phyloP scores from a whole-genome alignment of 2,888 invertebrate genomes.

The Petrolisthes cinctipes region DNA sequence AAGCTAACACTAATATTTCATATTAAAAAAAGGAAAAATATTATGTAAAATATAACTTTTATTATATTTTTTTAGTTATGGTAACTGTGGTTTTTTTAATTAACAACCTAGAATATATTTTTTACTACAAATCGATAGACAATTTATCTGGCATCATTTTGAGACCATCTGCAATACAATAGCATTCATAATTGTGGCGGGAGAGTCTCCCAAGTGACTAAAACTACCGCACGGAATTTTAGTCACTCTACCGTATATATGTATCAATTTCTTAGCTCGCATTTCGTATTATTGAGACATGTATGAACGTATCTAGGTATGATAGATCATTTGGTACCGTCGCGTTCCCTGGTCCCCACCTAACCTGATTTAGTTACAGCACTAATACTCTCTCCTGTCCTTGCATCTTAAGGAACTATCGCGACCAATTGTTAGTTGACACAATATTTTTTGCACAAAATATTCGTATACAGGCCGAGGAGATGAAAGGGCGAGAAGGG shows the following conservation, averaged over 20 bases:
- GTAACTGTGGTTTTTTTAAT: background rate
- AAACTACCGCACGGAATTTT: background rate
- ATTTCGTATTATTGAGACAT: background rate
- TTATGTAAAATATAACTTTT: background rate
- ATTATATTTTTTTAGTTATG: background rate
- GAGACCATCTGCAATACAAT: too few species aligned
- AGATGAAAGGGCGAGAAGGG: slow-evolving; percentile 24
- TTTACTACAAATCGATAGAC: background rate
- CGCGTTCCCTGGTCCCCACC: background rate
- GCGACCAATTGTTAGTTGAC: slow-evolving; percentile 4
- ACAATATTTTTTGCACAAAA: slow-evolving; percentile 10
- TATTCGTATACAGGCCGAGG: background rate
- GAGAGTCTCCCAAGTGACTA: background rate
- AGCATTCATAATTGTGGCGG: background rate
- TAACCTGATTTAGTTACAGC: background rate
- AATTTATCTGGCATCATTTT: background rate
- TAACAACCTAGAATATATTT: background rate
- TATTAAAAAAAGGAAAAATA: background rate
- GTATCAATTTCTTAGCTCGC: background rate
- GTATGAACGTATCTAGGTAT: too few species aligned
- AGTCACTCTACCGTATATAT: background rate
- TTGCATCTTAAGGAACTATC: too few species aligned
- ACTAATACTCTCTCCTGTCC: background rate
- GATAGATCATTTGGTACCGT: background rate
- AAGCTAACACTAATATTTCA: background rate